Percentiles rank a stretch among this genome's conserved stretches.
Evolutionary conservation across 2,113 vertebrate species (phyloP).

Genomic region (Alethe diademata): DNA sequence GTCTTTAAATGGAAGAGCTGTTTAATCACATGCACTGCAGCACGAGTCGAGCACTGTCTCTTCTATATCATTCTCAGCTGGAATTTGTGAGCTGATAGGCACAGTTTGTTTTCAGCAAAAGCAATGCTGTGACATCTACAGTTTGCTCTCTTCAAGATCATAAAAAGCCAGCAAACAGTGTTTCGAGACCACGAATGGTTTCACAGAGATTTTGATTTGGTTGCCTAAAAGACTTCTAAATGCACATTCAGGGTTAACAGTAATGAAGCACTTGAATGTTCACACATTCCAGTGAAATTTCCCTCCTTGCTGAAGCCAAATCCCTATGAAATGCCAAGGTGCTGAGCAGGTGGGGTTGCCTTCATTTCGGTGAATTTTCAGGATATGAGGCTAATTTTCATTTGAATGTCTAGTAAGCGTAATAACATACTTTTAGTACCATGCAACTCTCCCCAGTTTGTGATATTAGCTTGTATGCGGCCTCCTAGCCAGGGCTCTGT

Average conservation of each 20-base stretch:
- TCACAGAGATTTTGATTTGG: background rate
- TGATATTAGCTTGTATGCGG: background rate
- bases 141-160: background rate
- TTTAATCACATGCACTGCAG: constrained; percentile 14
- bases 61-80: background rate
- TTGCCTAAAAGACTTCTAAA: background rate
- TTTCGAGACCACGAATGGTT: background rate
- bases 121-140: background rate
- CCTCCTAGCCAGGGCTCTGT: background rate
- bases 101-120: background rate
- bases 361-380: background rate
- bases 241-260: background rate
- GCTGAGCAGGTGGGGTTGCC: background rate
- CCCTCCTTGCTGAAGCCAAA: background rate
- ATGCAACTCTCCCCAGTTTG: background rate
- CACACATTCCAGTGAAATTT: background rate
- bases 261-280: background rate
- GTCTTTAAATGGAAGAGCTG: constrained; percentile 37
- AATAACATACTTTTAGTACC: background rate
- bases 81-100: background rate
- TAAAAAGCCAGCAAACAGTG: background rate
- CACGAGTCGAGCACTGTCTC: background rate
- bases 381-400: background rate
- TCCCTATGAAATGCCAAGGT: background rate
- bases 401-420: background rate